Evolutionary conservation across 2,797 vertebrate species (phyloP), one percentile per base, ranked within the genome.

Genomic region (Sebastes trivittatus): DNA sequence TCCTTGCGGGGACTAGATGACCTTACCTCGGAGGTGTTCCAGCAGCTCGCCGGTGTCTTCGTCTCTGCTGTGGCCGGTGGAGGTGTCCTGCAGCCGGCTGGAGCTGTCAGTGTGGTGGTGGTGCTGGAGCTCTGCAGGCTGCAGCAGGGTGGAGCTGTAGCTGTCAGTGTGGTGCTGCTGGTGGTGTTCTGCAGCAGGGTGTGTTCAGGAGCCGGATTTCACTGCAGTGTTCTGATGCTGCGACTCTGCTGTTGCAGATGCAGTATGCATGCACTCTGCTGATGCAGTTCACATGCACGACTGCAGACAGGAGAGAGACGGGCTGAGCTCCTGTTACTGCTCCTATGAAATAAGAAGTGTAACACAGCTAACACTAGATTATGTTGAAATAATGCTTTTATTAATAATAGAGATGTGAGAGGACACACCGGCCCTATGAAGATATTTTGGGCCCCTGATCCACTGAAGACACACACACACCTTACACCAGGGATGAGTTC

Each of bases 161-260:
- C 13, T 11, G 61, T 52, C 14, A 1, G 71, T 61, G 64, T 20
- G 10, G 60, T 61, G 78, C 84, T 76, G 38, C 9, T 34, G 32
- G 3, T 34, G 32, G 32, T 34, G 38, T 16, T 36, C 58, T 78
- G 85, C 75, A 55, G 83, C 77, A 70, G 11, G 81, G 85, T 82
- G 87, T 81, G 52, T 84, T 78, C 81, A 16, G 61, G 42, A 38
- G 62, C 62, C 11, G 60, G 56, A 27, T 58, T 8, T 62, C 68
- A 70, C 78, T 90, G 83, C 85, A 34, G 86, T 68, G 78, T 62
- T 16, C 67, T 42, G 72, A 78, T 76, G 80, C 86, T 82, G 78
- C 75, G 29, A 73, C 32, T 11, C 36, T 66, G 59, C 82, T 75
- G 74, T 67, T 22, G 72, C 34, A 11, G 34, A 36, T 11, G 34